Evolutionary conservation across 2,797 vertebrate genomes (phyloP).

Genomic region (Syngnathus rostellatus): DNA sequence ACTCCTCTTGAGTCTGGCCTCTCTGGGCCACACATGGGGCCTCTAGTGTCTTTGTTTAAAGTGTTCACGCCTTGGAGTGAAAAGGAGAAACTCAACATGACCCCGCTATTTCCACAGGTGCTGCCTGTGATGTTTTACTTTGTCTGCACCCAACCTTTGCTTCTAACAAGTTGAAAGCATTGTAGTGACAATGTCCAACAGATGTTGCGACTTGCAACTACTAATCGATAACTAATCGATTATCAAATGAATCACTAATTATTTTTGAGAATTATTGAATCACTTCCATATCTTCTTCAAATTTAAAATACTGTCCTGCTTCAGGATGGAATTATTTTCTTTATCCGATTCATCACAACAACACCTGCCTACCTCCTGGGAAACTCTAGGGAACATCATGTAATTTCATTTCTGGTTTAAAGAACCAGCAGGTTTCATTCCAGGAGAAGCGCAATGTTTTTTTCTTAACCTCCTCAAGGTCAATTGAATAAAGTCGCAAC

Average conservation of each 20-base stretch:
- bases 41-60: conserved; percentile 25
- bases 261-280: no score
- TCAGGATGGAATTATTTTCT: no score
- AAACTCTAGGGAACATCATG: background rate
- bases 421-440: background rate
- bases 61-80: conserved; percentile 21
- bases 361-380: background rate
- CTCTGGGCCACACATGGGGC: conserved; percentile 18
- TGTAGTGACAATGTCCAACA: conserved; percentile 8
- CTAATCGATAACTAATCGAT: no score
- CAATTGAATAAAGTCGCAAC: background rate
- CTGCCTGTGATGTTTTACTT: conserved; percentile 47
- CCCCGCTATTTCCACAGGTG: conserved; percentile 33
- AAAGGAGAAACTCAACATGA: conserved; percentile 36
- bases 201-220: no score
- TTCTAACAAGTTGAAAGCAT: conserved; percentile 48
- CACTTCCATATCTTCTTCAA: no score
- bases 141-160: conserved; percentile 38
- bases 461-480: background rate
- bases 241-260: no score
- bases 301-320: no score
- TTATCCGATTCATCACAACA: background rate
- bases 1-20: conserved; percentile 28
- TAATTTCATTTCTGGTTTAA: background rate
- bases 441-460: background rate